These are phyloP conservation scores for Yponomeuta cagnagella DNA, from an alignment of 2,888 invertebrate genomes.

Conservation along the genomic window DNA sequence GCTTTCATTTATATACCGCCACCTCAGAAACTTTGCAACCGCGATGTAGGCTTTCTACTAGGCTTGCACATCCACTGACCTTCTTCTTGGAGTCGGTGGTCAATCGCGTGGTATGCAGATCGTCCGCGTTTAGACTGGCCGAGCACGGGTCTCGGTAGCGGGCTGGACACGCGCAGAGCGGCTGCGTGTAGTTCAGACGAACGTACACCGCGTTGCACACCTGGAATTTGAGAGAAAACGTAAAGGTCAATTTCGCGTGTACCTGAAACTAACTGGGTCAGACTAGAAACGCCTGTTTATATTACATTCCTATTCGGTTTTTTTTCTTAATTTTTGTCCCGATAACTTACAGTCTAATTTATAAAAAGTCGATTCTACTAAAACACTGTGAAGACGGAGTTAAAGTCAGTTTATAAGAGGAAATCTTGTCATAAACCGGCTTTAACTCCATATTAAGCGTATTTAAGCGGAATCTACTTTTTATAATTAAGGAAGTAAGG, in stretches of 20 bases:
- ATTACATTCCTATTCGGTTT: too few species aligned
- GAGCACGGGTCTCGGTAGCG: constrained; percentile 94
- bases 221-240: constrained; percentile 50
- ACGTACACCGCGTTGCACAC: constrained; percentile 96
- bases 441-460: too few species aligned
- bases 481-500: too few species aligned
- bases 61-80: constrained; percentile 44
- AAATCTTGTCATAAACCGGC: too few species aligned
- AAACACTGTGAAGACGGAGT: too few species aligned
- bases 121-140: constrained; percentile 91
- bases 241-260: neutral
- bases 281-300: too few species aligned
- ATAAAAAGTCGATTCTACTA: too few species aligned
- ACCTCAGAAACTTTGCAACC: neutral
- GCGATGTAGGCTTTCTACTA: constrained; percentile 33
- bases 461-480: too few species aligned
- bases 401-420: too few species aligned
- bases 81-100: constrained; percentile 89
- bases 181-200: constrained; percentile 93
- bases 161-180: constrained; percentile 92
- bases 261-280: too few species aligned
- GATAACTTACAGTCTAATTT: too few species aligned
- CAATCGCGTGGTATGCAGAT: constrained; percentile 93
- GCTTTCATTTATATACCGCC: neutral
- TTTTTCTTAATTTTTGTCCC: too few species aligned